Conservation (phyloP, 2,797 vertebrate genomes). For the Orientallactaga sibirica region DNA sequence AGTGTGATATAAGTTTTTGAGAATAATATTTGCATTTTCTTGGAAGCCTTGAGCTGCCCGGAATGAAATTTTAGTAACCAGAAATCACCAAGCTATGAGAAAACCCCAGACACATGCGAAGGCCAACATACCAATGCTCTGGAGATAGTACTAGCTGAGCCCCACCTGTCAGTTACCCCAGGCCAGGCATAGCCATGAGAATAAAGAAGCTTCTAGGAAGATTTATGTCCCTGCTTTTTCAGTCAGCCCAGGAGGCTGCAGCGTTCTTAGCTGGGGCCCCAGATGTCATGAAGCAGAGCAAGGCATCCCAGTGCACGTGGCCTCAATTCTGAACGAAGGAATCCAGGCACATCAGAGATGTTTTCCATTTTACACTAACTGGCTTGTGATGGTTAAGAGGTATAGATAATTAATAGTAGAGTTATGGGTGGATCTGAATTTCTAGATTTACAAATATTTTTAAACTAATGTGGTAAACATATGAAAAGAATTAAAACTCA, state of each 20-base stretch:
- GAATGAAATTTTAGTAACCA: background rate
- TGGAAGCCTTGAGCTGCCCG: background rate
- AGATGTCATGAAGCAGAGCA: background rate
- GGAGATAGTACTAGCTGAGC: background rate
- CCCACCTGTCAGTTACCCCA: too few species aligned
- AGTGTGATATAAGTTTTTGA: background rate
- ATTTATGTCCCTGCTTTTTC: background rate
- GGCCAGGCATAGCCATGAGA: background rate
- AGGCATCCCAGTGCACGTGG: background rate
- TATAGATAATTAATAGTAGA: background rate
- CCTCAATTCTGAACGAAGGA: background rate
- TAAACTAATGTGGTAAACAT: slow-evolving; percentile 14
- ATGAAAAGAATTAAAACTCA: slow-evolving; percentile 18
- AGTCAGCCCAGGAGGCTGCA: background rate
- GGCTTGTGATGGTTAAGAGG: background rate
- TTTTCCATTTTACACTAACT: background rate
- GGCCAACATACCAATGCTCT: accelerated
- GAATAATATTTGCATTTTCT: background rate
- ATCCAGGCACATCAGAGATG: background rate
- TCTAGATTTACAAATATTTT: background rate
- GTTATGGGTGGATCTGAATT: background rate
- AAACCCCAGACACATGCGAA: background rate
- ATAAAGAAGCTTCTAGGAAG: background rate
- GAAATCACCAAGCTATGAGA: background rate
- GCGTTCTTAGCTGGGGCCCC: background rate